phyloP scores from a whole-genome alignment of 2,888 invertebrate genomes.

The Meliscaeva auricollis region DNA sequence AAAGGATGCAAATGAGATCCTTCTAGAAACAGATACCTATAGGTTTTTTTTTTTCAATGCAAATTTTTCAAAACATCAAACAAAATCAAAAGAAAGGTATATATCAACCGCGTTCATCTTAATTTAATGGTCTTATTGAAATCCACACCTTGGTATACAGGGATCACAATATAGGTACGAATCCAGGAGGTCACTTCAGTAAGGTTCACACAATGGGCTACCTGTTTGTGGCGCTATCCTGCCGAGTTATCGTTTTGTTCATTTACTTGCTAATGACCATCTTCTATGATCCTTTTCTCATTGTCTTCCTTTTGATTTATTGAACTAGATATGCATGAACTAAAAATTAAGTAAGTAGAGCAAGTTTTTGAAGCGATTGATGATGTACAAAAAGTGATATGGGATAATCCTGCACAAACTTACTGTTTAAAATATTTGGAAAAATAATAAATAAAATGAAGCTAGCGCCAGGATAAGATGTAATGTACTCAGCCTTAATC shows the following conservation, averaged over 20 bases:
- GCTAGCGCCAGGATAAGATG: conserved; percentile 67
- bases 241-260: conserved; percentile 60
- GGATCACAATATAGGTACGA: conserved; percentile 28
- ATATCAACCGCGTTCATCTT: conserved; percentile 58
- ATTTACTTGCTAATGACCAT: conserved; percentile 60
- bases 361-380: conserved; percentile 22
- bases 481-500: too few relatives aligned
- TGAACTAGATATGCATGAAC: conserved; percentile 13
- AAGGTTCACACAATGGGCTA: conserved; percentile 4
- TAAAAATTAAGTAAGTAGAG: conserved; percentile 26
- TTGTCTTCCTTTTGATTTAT: conserved; percentile 37
- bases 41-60: conserved; percentile 40
- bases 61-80: conserved; percentile 42
- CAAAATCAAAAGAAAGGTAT: conserved; percentile 56
- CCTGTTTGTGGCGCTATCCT: conserved; percentile 61
- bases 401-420: conserved; percentile 50
- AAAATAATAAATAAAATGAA: conserved; percentile 21
- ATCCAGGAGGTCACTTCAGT: neutral
- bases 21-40: conserved; percentile 21
- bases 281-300: conserved; percentile 32
- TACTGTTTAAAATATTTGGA: conserved; percentile 17
- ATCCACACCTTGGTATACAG: conserved; percentile 56
- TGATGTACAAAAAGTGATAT: conserved; percentile 50
- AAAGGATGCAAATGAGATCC: conserved; percentile 56
- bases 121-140: conserved; percentile 70